Conservation (phyloP, 2,113 vertebrate genomes). For the Dipodomys stephensi region DNA sequence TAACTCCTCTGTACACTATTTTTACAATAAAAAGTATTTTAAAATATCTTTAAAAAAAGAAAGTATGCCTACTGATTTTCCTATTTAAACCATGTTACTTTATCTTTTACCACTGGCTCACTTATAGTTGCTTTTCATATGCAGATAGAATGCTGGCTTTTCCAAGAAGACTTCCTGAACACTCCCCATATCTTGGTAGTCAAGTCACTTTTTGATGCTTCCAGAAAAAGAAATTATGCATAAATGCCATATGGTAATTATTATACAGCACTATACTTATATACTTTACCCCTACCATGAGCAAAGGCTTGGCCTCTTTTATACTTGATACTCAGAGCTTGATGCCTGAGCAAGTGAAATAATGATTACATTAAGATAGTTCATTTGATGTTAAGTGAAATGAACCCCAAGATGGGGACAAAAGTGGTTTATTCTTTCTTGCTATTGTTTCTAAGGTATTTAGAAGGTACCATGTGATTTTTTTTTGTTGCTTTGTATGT, state of each 20-base stretch:
- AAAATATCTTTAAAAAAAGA: background rate
- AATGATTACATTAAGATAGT: background rate
- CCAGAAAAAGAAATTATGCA: background rate
- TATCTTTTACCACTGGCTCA: background rate
- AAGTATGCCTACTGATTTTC: background rate
- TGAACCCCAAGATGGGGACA: too few relatives aligned
- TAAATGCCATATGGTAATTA: background rate
- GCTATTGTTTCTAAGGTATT: too few relatives aligned
- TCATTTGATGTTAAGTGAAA: background rate
- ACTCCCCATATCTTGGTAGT: background rate
- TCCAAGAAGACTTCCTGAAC: background rate
- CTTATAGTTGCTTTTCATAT: background rate
- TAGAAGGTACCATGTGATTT: too few relatives aligned
- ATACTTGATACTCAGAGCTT: background rate
- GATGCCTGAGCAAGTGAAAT: background rate
- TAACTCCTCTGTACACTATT: too few relatives aligned
- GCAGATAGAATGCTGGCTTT: background rate
- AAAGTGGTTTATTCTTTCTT: too few relatives aligned
- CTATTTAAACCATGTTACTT: background rate
- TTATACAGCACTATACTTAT: background rate
- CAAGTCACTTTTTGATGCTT: background rate
- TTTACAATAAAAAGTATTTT: too few relatives aligned
- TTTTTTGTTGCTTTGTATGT: too few relatives aligned
- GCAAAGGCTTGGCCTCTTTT: background rate
- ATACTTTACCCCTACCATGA: conserved; percentile 1